A percentile compares a stretch with the other conserved stretches of the same genome.
These are phyloP conservation scores for Euleptes europaea DNA, from an alignment of 2,113 vertebrate genomes.

Conservation along the genomic window DNA sequence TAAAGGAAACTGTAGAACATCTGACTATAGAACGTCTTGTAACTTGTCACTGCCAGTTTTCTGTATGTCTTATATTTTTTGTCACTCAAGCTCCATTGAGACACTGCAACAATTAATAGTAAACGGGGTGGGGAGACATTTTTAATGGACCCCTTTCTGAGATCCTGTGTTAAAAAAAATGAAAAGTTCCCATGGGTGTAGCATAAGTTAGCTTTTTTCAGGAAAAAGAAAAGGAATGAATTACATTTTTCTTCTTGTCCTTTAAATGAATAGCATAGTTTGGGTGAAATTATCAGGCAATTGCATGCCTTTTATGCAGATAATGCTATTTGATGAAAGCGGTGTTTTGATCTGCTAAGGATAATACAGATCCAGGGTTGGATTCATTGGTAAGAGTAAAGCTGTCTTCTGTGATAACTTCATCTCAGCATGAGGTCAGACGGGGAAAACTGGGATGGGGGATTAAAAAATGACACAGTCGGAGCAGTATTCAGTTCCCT, in stretches of 20 bases:
- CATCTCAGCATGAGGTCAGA: slow-evolving; percentile 97
- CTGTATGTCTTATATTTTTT: slow-evolving; percentile 72
- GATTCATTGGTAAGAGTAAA: slow-evolving; percentile 94
- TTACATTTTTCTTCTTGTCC: slow-evolving; percentile 87
- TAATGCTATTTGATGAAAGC: slow-evolving; percentile 97
- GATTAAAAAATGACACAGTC: slow-evolving; percentile 93
- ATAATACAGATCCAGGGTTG: slow-evolving; percentile 91
- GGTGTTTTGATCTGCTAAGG: slow-evolving; percentile 94
- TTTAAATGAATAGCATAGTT: slow-evolving; percentile 93
- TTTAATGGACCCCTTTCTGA: slow-evolving; percentile 76
- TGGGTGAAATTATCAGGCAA: slow-evolving; percentile 93
- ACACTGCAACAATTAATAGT: slow-evolving; percentile 75
- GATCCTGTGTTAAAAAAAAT: slow-evolving; percentile 75
- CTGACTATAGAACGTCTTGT: slow-evolving; percentile 69
- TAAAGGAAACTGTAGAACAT: slow-evolving; percentile 76
- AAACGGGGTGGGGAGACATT: slow-evolving; percentile 62
- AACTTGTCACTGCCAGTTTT: slow-evolving; percentile 70
- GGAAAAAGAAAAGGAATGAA: slow-evolving; percentile 75
- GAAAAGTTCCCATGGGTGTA: slow-evolving; percentile 81
- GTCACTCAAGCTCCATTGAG: slow-evolving; percentile 67
- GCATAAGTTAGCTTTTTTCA: slow-evolving; percentile 75
- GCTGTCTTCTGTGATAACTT: slow-evolving; percentile 99
- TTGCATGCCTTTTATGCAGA: slow-evolving; percentile 98
- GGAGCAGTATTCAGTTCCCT: slow-evolving; percentile 90
- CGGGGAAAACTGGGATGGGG: slow-evolving; percentile 91